phyloP scores from a whole-genome alignment of 2,888 invertebrate species.

The Diplazon laetatorius region DNA sequence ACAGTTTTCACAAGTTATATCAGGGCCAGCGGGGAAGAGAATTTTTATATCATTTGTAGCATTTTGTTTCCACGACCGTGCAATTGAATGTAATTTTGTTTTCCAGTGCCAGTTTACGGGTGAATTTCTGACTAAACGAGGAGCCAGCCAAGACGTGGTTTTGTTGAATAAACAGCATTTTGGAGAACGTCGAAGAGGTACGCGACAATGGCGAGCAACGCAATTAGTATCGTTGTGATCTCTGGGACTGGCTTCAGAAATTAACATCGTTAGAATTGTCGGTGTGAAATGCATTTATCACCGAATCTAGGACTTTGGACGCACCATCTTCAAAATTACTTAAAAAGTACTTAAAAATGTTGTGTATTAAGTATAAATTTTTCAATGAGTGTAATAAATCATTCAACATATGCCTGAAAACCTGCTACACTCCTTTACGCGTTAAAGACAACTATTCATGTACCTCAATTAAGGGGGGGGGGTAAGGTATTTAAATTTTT shows the following conservation, averaged over 20 bases:
- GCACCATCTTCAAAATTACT: no score
- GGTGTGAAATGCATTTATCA: constrained; percentile 15
- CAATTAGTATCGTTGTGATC: constrained; percentile 67
- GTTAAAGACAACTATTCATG: no score
- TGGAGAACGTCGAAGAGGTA: constrained; percentile 43
- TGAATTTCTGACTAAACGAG: constrained; percentile 85
- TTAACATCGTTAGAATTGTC: constrained; percentile 23
- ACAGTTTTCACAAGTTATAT: no score
- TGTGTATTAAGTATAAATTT: no score
- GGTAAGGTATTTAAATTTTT: no score
- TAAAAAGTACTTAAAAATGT: no score
- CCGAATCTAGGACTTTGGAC: constrained; percentile 4
- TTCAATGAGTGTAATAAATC: no score
- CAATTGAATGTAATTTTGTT: not conserved
- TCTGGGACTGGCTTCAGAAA: constrained; percentile 75
- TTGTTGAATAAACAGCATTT: constrained; percentile 79
- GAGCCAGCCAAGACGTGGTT: constrained; percentile 84
- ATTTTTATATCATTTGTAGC: not conserved
- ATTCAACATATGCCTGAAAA: no score
- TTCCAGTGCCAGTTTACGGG: constrained; percentile 76
- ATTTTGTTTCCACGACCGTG: not conserved
- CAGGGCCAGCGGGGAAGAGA: no score
- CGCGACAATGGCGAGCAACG: constrained; percentile 35
- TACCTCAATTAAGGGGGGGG: no score
- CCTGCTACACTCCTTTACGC: no score